A percentile compares a stretch with the other conserved stretches of the same genome.
Conservation (phyloP, 2,888 invertebrate genomes). For the Gastracanthus pulcherrimus region DNA sequence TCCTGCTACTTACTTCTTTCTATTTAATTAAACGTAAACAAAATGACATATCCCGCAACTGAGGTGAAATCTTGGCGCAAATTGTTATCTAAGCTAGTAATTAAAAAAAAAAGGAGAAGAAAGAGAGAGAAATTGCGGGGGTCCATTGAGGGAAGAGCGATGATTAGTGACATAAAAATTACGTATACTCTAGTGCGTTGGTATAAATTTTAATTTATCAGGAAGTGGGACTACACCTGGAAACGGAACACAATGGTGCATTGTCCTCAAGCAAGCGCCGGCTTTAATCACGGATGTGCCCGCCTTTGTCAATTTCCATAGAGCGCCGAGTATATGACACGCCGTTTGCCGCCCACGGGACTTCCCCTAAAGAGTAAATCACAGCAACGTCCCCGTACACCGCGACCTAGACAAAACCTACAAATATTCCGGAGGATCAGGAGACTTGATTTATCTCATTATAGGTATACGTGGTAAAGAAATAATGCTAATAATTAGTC, state of each 20-base stretch:
- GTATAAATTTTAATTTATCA: slow-evolving; percentile 65
- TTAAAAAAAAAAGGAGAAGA: not conserved
- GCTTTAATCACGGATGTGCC: slow-evolving; percentile 71
- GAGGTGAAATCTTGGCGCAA: too few species aligned
- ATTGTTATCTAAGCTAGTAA: not conserved
- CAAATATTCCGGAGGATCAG: not conserved
- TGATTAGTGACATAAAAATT: slow-evolving; percentile 47
- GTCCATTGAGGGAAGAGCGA: slow-evolving; percentile 21
- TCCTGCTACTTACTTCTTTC: too few species aligned
- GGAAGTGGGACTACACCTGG: slow-evolving; percentile 68
- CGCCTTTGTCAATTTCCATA: slow-evolving; percentile 71
- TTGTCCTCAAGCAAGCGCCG: slow-evolving; percentile 67
- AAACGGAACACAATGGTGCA: slow-evolving; percentile 69
- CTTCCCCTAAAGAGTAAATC: slow-evolving; percentile 35
- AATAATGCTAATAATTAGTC: too few species aligned
- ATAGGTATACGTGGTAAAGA: too few species aligned
- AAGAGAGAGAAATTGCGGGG: not conserved
- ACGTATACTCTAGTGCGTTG: slow-evolving; percentile 6
- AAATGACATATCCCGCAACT: too few species aligned
- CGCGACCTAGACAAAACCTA: not conserved
- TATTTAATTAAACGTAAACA: too few species aligned
- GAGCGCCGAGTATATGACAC: slow-evolving; percentile 54
- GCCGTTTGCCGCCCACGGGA: slow-evolving; percentile 61
- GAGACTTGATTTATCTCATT: not conserved
- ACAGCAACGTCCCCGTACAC: not conserved